phyloP scores from a whole-genome alignment of 2,113 vertebrate species.

The Forbesichthys agassizii region DNA sequence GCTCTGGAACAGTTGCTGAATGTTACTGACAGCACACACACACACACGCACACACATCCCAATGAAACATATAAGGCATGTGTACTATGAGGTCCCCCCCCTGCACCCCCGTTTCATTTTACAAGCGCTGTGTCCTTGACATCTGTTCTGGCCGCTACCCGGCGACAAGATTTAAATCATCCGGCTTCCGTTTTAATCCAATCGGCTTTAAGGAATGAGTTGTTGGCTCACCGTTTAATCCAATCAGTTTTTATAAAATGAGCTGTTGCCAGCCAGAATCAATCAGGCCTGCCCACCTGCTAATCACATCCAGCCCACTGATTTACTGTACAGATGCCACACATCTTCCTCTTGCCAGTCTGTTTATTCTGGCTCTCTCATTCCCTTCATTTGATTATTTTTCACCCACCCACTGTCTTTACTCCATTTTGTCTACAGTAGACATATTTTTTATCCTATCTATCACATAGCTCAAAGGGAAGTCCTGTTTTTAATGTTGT shows the following conservation, averaged over 20 bases:
- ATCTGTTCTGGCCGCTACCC: neutral
- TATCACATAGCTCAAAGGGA: neutral
- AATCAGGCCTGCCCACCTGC: conserved; percentile 34
- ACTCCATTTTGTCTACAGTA: neutral
- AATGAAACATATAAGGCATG: neutral
- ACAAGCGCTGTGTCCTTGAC: conserved; percentile 18
- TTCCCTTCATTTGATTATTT: neutral
- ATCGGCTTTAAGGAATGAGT: conserved; percentile 34
- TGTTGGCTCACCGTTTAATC: conserved; percentile 40
- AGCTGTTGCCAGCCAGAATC: conserved; percentile 45
- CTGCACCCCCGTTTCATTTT: neutral
- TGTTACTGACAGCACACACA: conserved; percentile 9
- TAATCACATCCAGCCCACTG: conserved; percentile 32
- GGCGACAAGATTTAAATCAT: conserved; percentile 34
- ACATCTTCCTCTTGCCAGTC: neutral
- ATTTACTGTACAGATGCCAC: conserved; percentile 24
- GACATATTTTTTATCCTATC: neutral
- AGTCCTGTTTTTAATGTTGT: neutral
- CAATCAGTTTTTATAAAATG: conserved; percentile 39
- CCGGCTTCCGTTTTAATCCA: conserved; percentile 35
- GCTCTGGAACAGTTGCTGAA: neutral
- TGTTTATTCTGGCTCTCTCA: conserved; percentile 1
- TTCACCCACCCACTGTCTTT: neutral
- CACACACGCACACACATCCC: neutral
- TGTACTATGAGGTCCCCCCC: neutral